Percentiles rank a stretch among this genome's conserved stretches.
phyloP scores from a whole-genome alignment of 1,140 invertebrate genomes.

The Spodoptera frugiperda region DNA sequence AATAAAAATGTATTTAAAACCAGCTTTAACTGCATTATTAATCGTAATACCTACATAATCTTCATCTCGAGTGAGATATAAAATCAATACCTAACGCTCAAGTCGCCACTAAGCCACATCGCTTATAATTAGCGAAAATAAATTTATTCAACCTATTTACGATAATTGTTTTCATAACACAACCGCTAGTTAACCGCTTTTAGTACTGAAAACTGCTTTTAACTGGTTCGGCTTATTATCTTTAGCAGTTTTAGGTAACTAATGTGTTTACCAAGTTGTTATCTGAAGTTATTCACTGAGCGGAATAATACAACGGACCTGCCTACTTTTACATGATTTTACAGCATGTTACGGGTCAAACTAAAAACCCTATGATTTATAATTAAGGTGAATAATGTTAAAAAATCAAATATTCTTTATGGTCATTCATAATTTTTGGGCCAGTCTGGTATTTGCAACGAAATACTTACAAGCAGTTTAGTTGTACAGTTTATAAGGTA shows the following conservation, averaged over 20 bases:
- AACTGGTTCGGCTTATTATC: slow-evolving; percentile 28
- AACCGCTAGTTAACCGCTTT: slow-evolving; percentile 27
- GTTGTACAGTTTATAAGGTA: no score
- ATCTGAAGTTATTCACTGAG: neutral
- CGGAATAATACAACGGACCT: slow-evolving; percentile 5
- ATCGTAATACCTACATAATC: no score
- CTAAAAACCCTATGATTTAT: neutral
- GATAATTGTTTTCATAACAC: slow-evolving; percentile 39
- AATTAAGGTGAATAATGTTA: no score
- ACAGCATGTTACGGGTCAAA: neutral
- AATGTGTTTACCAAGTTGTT: slow-evolving; percentile 21
- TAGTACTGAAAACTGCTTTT: slow-evolving; percentile 29
- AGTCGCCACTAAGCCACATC: neutral
- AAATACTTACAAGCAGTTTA: no score
- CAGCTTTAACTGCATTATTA: no score
- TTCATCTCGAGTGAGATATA: no score
- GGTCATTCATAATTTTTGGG: no score
- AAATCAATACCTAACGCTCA: no score
- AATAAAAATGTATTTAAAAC: no score
- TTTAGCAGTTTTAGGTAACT: slow-evolving; percentile 24
- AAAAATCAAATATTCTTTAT: no score
- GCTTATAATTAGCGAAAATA: slow-evolving; percentile 32
- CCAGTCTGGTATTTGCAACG: no score
- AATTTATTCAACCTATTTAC: slow-evolving; percentile 35
- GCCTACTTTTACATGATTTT: neutral